Evolutionary conservation across 2,888 invertebrate genomes (phyloP).

Genomic region (Lordiphosa andalusiaca): DNA sequence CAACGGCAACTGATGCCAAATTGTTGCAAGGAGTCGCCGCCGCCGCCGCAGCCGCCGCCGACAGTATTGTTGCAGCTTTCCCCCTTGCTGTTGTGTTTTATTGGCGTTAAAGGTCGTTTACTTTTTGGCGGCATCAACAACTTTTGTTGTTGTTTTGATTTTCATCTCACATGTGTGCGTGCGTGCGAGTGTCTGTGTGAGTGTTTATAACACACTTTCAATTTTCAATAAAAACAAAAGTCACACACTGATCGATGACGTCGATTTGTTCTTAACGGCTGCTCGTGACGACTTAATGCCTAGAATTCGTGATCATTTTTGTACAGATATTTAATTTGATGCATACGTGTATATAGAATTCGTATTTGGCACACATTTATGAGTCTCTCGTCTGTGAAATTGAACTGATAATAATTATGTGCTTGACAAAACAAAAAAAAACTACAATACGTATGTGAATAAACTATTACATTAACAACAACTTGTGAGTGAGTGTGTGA

Average conservation of each 20-base stretch:
- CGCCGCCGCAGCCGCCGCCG: slow-evolving; percentile 19
- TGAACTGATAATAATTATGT: too few species aligned
- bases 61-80: slow-evolving; percentile 53
- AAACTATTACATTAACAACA: too few species aligned
- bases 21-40: slow-evolving; percentile 67
- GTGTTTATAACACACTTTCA: slow-evolving; percentile 67
- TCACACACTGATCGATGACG: slow-evolving; percentile 67
- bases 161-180: slow-evolving; percentile 57
- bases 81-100: slow-evolving; percentile 60
- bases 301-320: slow-evolving; percentile 51
- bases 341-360: slow-evolving; percentile 37
- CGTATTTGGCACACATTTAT: slow-evolving; percentile 13
- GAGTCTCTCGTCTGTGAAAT: slow-evolving; percentile 1
- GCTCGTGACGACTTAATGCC: slow-evolving; percentile 61
- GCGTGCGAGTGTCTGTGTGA: slow-evolving; percentile 18
- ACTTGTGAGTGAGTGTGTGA: not conserved
- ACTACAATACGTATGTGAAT: too few species aligned
- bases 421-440: too few species aligned
- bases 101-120: slow-evolving; percentile 79
- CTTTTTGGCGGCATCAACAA: slow-evolving; percentile 77
- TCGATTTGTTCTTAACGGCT: slow-evolving; percentile 57
- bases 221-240: slow-evolving; percentile 63
- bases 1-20: slow-evolving; percentile 36
- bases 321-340: slow-evolving; percentile 3
- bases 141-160: slow-evolving; percentile 73